Evolutionary conservation across 2,113 vertebrate species (phyloP).

Genomic region (Brachypodius melanocephalos): DNA sequence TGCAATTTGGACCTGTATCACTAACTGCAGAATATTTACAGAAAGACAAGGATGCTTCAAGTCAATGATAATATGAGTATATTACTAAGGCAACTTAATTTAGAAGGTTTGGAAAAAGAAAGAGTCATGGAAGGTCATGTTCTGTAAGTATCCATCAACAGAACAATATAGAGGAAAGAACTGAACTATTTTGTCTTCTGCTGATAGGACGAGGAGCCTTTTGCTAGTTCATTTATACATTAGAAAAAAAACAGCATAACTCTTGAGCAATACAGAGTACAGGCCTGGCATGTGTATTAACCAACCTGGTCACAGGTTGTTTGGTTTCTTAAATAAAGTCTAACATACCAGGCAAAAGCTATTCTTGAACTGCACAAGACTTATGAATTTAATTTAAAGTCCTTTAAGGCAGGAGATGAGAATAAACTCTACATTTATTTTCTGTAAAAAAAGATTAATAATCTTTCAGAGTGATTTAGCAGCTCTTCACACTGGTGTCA

Average conservation of each 20-base stretch:
- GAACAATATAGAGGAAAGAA: not conserved
- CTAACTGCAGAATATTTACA: not conserved
- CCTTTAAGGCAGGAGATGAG: not conserved
- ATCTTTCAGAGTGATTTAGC: not conserved
- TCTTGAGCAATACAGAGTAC: not conserved
- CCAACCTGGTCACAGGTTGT: not conserved
- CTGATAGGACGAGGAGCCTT: not conserved
- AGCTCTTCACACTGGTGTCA: not conserved
- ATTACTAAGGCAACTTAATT: not conserved
- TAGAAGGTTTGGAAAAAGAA: not conserved
- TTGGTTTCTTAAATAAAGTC: not conserved
- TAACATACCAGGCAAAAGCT: not conserved
- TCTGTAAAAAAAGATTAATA: not conserved
- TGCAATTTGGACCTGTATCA: not conserved
- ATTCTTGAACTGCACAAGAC: not conserved
- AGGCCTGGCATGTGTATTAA: not conserved
- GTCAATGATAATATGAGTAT: not conserved
- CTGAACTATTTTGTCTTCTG: not conserved
- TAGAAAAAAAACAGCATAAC: not conserved
- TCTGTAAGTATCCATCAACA: not conserved
- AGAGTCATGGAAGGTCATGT: not conserved
- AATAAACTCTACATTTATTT: not conserved
- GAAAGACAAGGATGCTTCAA: not conserved
- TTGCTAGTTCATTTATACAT: not conserved
- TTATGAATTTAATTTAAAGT: not conserved